Percentiles rank a stretch among this genome's conserved stretches.
Conservation (phyloP, 2,888 invertebrate species). For the Drosophila kuntzei region DNA sequence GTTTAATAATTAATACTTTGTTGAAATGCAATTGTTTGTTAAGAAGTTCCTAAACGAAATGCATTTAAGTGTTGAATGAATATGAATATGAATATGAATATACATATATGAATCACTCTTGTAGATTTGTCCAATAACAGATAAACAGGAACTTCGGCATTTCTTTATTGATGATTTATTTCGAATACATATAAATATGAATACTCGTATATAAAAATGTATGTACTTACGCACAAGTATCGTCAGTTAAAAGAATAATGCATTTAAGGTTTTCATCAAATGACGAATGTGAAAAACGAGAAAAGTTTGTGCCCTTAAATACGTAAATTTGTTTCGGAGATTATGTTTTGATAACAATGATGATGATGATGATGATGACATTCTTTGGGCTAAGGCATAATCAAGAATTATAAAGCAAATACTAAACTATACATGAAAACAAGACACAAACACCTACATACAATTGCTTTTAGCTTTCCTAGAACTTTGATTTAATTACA, state of each 20-base stretch:
- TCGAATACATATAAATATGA: constrained; percentile 20
- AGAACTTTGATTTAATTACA: constrained; percentile 65
- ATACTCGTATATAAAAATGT: constrained; percentile 9
- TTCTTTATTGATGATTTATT: constrained; percentile 51
- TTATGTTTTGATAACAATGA: constrained; percentile 21
- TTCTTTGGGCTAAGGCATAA: constrained; percentile 45
- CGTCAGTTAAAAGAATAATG: constrained; percentile 29
- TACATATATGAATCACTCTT: constrained; percentile 31
- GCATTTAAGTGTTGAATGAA: constrained; percentile 61
- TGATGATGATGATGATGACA: constrained; percentile 13
- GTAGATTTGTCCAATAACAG: constrained; percentile 43
- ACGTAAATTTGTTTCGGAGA: constrained; percentile 45
- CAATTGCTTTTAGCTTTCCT: constrained; percentile 80
- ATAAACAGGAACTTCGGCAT: constrained; percentile 61
- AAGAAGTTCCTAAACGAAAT: constrained; percentile 71
- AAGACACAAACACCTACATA: constrained; percentile 52
- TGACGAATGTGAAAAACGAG: constrained; percentile 30
- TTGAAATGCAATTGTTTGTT: constrained; percentile 60
- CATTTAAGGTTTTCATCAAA: constrained; percentile 41
- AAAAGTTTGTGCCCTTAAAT: constrained; percentile 54
- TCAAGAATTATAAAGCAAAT: constrained; percentile 55
- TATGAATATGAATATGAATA: constrained; percentile 29
- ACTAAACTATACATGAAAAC: constrained; percentile 45
- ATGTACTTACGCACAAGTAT: constrained; percentile 50
- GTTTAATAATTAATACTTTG: constrained; percentile 44